Evolutionary conservation across 1,140 invertebrate genomes (phyloP).

Genomic region (Sinonovacula constricta): DNA sequence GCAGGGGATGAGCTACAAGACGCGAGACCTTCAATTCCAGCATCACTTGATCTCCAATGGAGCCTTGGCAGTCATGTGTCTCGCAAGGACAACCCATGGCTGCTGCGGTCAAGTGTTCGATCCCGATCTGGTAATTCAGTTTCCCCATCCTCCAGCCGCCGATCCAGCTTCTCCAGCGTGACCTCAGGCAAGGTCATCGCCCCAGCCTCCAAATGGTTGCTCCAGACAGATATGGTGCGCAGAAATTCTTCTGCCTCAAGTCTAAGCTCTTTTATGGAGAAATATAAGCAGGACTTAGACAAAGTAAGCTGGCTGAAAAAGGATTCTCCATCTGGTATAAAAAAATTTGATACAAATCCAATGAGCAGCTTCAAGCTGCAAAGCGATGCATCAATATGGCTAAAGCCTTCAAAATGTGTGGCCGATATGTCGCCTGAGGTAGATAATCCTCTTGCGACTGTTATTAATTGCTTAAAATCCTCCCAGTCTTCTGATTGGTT

Average conservation of each 20-base stretch:
- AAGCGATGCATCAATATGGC: constrained; percentile 15
- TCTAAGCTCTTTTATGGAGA: constrained; percentile 21
- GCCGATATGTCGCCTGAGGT: neutral
- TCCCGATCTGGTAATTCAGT: constrained; percentile 23
- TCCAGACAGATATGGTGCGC: constrained; percentile 13
- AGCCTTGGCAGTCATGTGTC: neutral
- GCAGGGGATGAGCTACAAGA: neutral
- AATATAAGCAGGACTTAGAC: constrained; percentile 22
- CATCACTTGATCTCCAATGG: neutral
- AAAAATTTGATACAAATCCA: constrained; percentile 16
- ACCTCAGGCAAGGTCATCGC: neutral
- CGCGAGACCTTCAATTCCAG: constrained; percentile 15
- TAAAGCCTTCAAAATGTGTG: constrained; percentile 6
- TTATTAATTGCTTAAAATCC: constrained; percentile 16
- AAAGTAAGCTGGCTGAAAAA: constrained; percentile 22
- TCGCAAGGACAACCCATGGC: constrained; percentile 29
- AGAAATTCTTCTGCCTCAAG: neutral
- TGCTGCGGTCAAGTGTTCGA: neutral
- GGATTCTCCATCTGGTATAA: neutral
- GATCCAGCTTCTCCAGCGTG: constrained; percentile 1
- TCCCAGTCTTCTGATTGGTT: constrained; percentile 19
- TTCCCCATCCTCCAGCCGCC: constrained; percentile 14
- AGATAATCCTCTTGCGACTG: constrained; percentile 20
- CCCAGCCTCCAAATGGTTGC: constrained; percentile 14
- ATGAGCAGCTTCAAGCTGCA: neutral